These are phyloP conservation scores for Cryptotermes secundus DNA, from an alignment of 1,140 invertebrate genomes.

Conservation along the genomic window DNA sequence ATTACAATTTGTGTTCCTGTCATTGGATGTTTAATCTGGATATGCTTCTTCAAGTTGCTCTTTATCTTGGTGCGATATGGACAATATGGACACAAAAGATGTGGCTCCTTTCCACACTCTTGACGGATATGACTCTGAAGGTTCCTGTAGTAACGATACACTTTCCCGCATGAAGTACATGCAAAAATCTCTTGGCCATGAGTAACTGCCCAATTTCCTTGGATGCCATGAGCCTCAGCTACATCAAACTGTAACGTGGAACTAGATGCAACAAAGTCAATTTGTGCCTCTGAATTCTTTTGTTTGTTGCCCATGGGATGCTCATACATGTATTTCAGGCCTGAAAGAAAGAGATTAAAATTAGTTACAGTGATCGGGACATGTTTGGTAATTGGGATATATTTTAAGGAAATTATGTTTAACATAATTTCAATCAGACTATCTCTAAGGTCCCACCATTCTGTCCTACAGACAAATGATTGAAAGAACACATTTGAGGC, in stretches of 20 bases:
- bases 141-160: slow-evolving; percentile 57
- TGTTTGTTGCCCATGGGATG: not conserved
- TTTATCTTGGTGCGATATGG: slow-evolving; percentile 79
- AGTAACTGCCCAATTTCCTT: not conserved
- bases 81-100: slow-evolving; percentile 79
- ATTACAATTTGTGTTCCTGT: not conserved
- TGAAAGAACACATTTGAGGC: too few relatives aligned
- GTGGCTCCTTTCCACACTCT: slow-evolving; percentile 80
- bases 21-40: slow-evolving; percentile 76
- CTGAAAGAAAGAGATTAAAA: not conserved
- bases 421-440: too few relatives aligned
- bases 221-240: not conserved
- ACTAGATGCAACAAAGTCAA: not conserved
- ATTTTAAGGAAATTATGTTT: too few relatives aligned
- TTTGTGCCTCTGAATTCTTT: not conserved
- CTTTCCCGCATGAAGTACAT: slow-evolving; percentile 43
- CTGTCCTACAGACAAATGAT: too few relatives aligned
- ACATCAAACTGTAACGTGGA: not conserved
- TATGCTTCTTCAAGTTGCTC: slow-evolving; percentile 81
- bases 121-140: slow-evolving; percentile 50
- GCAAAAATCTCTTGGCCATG: not conserved
- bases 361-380: not conserved
- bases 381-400: too few relatives aligned
- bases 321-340: not conserved
- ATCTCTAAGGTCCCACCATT: too few relatives aligned